phyloP scores from a whole-genome alignment of 2,888 invertebrate species.

The Lasius fuliginosus region DNA sequence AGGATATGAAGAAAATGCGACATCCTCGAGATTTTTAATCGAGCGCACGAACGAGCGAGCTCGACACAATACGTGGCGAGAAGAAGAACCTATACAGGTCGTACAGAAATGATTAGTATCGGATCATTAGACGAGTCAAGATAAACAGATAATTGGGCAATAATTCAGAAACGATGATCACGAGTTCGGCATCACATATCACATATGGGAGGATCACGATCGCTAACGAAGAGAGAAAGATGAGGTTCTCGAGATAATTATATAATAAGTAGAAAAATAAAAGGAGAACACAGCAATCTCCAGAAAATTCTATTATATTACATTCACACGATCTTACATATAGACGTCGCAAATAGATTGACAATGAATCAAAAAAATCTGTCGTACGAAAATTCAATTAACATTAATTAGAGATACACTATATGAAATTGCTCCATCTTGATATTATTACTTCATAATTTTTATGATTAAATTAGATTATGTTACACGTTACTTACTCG shows the following conservation, averaged over 20 bases:
- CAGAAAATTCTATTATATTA: constrained; percentile 27
- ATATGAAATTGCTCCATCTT: too few relatives aligned
- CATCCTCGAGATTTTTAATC: constrained; percentile 24
- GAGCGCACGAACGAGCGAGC: neutral
- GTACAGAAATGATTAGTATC: constrained; percentile 70
- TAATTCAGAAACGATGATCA: constrained; percentile 71
- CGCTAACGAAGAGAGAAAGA: constrained; percentile 68
- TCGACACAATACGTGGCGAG: constrained; percentile 3
- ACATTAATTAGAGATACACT: neutral
- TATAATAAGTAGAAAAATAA: constrained; percentile 53
- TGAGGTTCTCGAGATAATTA: constrained; percentile 61
- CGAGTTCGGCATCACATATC: constrained; percentile 66
- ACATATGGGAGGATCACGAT: constrained; percentile 71
- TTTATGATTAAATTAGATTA: too few relatives aligned
- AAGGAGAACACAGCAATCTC: neutral
- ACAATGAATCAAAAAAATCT: constrained; percentile 26
- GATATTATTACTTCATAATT: too few relatives aligned
- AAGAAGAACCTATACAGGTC: constrained; percentile 28
- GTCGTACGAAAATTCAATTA: constrained; percentile 55
- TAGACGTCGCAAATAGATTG: constrained; percentile 47
- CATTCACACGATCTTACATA: neutral
- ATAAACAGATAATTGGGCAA: constrained; percentile 74
- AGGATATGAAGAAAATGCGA: constrained; percentile 23
- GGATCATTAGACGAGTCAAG: constrained; percentile 66
- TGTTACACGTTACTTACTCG: too few relatives aligned